Base-by-base conservation (phyloP, 2,797 vertebrate species). In the Denticeps clupeoides region DNA sequence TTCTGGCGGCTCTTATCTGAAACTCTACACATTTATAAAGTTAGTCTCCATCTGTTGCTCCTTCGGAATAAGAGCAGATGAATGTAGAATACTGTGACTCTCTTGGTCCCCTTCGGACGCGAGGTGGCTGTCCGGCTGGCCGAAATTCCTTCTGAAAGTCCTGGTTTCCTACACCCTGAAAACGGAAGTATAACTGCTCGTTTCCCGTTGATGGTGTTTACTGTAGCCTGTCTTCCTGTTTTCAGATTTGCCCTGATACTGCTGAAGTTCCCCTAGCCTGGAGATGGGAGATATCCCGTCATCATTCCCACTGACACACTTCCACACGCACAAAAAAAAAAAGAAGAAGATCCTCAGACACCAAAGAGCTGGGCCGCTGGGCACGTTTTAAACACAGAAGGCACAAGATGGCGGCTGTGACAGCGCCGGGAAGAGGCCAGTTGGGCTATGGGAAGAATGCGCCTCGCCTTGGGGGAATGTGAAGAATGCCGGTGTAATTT, bases 131-230 rank as follows among this genome's bases (percentile, higher is more conserved):
- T 49, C 48, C 37, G 10, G 37, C n/a, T 29, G 48, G 60, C 74
- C 71, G 78, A 68, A 55, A 79, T 84, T 82, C 82, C 80, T 80
- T 81, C 62, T 82, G 82, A 82, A 74, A 82, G 82, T 63, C 74
- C 65, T 70, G 21, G 65, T 77, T 81, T 82, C 82, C 81, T 81
- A 70, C 63, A 59, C 65, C 66, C 58, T 68, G 8, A 65, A 70
- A 72, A 71, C 76, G 79, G 82, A 85, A 82, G 73, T 75, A 72
- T 73, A 81, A 58, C 73, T 41, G 68, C 63, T 73, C 18, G 60
- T 72, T 74, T 76, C 78, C 71, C 77, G 61, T 59, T 69, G 38
- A 56, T 70, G 71, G 75, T 81, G 79, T 83, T 82, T 81, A 81
- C 81, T 80, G 71, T 65, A 77, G 71, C 68, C 48, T 61, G 68